Evolutionary conservation across 2,888 invertebrate genomes (phyloP), one percentile per base, ranked within the genome.

Genomic region (Dinocampus coccinellae): DNA sequence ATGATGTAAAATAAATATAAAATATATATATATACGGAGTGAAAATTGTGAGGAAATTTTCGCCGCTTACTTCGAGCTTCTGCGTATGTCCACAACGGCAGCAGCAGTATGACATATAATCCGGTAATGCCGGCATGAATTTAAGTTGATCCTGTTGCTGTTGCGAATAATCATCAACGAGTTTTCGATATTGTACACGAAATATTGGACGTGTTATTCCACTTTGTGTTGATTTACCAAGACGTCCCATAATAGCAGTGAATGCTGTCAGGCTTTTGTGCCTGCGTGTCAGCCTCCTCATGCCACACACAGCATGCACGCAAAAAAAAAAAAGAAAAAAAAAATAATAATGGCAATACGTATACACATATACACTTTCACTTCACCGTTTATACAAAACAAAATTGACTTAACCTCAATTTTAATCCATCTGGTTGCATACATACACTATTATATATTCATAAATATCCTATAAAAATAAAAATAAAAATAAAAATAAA

Each of bases 21-120:
- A 22, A 24, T 55, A 26, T 13, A 11, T 55, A 55, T 20, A 10
- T 20, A 55, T 11, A 20, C 22, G n/a, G n/a, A n/a, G n/a, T n/a
- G n/a, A 29, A 34, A 20, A 20, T 20, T 1, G 0, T 69, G 34
- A 3, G 20, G 34, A 60, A 47, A 42, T 62, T 42, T 16, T 64
- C n/a, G 42, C 62, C 10, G 84, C 85, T 87, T 88, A 90, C 91
- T 90, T 90, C 89, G 75, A 91, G 82, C 82, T 90, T 90, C 82
- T 91, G 91, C 81, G 89, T 89, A 85, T 91, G 91, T 73, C 91
- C 91, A 80, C 91, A 91, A 80, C 90, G 90, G 81, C 90, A 89
- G 85, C 91, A 91, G 79, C 90, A 90, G 83, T 91, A 91, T 69
- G 90, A 90, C 82, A 91, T 86, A 82, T 90, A 90, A 80, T 91